Conservation (phyloP, 2,888 invertebrate genomes). For the Lycocerus yunnanus region DNA sequence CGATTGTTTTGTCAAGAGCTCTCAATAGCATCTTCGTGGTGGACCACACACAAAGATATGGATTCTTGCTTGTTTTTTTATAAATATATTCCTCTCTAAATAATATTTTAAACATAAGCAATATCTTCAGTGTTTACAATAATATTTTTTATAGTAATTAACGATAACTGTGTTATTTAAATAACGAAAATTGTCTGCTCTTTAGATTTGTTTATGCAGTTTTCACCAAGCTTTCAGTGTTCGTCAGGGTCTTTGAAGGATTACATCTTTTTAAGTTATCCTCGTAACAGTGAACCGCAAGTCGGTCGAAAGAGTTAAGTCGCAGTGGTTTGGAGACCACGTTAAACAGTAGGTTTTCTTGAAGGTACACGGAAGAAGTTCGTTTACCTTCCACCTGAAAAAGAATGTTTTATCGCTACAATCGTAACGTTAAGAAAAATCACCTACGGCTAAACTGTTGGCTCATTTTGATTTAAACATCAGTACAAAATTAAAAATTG, state of each 20-base stretch:
- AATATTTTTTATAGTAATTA: not conserved
- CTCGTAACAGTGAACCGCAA: too few relatives aligned
- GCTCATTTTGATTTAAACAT: too few relatives aligned
- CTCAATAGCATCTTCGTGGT: constrained; percentile 36
- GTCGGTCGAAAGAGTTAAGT: too few relatives aligned
- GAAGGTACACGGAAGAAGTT: too few relatives aligned
- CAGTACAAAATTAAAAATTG: too few relatives aligned
- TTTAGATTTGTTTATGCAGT: not conserved
- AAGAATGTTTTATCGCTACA: too few relatives aligned
- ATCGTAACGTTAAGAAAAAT: too few relatives aligned
- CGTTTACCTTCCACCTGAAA: too few relatives aligned
- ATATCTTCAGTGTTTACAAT: not conserved
- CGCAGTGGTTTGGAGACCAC: too few relatives aligned
- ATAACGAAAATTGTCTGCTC: not conserved
- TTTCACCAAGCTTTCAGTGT: not conserved
- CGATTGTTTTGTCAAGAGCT: constrained; percentile 42
- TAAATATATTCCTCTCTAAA: not conserved
- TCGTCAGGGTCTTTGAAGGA: not conserved
- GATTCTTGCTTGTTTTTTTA: constrained; percentile 16
- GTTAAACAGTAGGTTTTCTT: too few relatives aligned
- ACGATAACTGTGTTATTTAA: not conserved
- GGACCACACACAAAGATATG: constrained; percentile 40
- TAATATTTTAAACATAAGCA: not conserved
- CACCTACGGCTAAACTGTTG: too few relatives aligned
- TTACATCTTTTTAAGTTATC: too few relatives aligned